phyloP scores from a whole-genome alignment of 2,113 vertebrate genomes.

The Ondatra zibethicus region DNA sequence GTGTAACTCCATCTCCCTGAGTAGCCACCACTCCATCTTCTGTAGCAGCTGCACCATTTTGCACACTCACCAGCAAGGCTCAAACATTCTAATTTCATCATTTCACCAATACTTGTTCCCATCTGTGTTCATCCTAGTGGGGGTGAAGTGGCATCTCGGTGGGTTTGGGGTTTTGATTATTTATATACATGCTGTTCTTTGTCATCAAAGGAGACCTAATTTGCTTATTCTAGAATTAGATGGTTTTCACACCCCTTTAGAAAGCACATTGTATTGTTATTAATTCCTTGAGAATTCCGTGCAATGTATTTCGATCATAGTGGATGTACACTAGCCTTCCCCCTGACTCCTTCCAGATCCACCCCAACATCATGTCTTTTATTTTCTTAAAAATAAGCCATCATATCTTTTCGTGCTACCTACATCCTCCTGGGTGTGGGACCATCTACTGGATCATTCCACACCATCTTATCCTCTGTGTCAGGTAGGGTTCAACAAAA shows the following conservation, averaged over 20 bases:
- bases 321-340: not conserved
- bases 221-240: conserved; percentile 36
- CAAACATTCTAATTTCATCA: not conserved
- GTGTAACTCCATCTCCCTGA: not conserved
- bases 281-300: not conserved
- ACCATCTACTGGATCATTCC: not conserved
- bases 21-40: not conserved
- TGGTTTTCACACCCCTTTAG: not conserved
- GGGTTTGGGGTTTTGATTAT: not conserved
- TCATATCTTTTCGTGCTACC: not conserved
- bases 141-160: not conserved
- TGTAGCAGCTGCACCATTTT: not conserved
- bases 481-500: not conserved
- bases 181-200: not conserved
- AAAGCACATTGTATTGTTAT: not conserved
- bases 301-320: not conserved
- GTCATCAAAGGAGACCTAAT: not conserved
- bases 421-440: not conserved
- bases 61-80: not conserved
- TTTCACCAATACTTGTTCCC: not conserved
- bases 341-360: not conserved
- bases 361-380: not conserved
- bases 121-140: not conserved
- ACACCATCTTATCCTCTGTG: not conserved
- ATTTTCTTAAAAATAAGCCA: not conserved